phyloP scores from a whole-genome alignment of 1,140 invertebrate genomes.

The Andricus grossulariae region DNA sequence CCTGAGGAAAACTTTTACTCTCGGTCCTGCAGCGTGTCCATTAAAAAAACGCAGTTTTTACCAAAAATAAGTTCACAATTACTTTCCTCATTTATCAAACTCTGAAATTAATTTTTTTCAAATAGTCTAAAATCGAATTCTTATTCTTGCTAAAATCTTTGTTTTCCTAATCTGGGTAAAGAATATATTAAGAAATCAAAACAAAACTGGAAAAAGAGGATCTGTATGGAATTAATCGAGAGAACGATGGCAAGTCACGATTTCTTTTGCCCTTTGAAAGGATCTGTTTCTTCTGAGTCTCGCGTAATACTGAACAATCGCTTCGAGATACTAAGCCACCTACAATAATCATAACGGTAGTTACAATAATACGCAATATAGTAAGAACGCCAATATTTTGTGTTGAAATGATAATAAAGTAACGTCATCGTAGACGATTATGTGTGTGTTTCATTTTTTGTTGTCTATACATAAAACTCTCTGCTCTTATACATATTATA shows the following conservation, averaged over 20 bases:
- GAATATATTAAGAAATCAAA: no score
- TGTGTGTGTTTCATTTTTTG: constrained; percentile 42
- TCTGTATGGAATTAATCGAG: neutral
- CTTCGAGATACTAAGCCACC: constrained; percentile 14
- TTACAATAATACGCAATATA: constrained; percentile 27
- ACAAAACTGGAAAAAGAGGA: neutral
- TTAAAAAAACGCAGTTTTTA: neutral
- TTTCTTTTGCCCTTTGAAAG: constrained; percentile 14
- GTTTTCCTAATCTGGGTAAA: neutral
- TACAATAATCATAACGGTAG: constrained; percentile 27
- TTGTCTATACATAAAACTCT: constrained; percentile 53
- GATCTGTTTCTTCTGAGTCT: neutral
- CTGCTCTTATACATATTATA: constrained; percentile 45
- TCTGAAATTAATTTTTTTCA: neutral
- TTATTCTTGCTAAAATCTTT: neutral
- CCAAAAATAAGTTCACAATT: constrained; percentile 8
- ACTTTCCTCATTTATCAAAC: neutral
- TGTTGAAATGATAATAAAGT: constrained; percentile 43
- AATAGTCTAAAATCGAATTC: neutral
- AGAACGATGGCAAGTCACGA: constrained; percentile 22
- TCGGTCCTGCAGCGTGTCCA: neutral
- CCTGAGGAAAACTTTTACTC: constrained; percentile 19
- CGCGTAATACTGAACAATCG: constrained; percentile 30
- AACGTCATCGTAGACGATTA: neutral
- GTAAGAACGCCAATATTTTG: constrained; percentile 20